Evolutionary conservation across 1,140 invertebrate genomes (phyloP), one percentile per base, ranked within the genome.

Genomic region (Leptopilina boulardi): DNA sequence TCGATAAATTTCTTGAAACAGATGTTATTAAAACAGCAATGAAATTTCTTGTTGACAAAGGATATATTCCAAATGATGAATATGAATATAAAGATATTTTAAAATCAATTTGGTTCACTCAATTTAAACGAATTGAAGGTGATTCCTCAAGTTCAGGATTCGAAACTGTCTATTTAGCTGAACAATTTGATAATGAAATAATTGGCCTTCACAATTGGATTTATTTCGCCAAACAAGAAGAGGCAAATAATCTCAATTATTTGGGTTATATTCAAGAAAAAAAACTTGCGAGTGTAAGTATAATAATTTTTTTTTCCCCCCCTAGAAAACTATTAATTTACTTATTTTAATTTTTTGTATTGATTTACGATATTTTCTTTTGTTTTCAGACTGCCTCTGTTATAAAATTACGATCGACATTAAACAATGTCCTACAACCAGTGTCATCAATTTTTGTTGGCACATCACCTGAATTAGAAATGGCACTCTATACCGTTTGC

Each of bases 401-500:
- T 18, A 76, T 93, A 0, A 93, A 93, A 84, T 75, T 93, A 42
- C 90, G 91, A 41, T 92, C 93, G 76, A 87, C 87, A 18, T 91
- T 94, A 85, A 88, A 92, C 71, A 89, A 88, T n/a, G 85, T 90
- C 3, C 78, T 91, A 42, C 94, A 94, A 85, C 89, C 91, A 0
- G 86, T 92, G 5, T 92, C 92, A 0, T 91, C 92, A 0, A 91
- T 94, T 75, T 94, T 95, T 76, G 91, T 95, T 3, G 94, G 94
- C 11, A 94, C 93, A 19, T 94, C 93, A 76, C 94, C 94, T 0
- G 94, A 95, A 86, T 92, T 95, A 80, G 94, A 95, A 83, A 92
- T 95, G 86, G 94, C 94, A 51, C 88, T 94, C 0, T 95, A 94
- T 85, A 95, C 94, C 0, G 81, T 94, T 19, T 94, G 93, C 76